Evolutionary conservation across 2,888 invertebrate genomes (phyloP).

Genomic region (Parnassius glacialis): DNA sequence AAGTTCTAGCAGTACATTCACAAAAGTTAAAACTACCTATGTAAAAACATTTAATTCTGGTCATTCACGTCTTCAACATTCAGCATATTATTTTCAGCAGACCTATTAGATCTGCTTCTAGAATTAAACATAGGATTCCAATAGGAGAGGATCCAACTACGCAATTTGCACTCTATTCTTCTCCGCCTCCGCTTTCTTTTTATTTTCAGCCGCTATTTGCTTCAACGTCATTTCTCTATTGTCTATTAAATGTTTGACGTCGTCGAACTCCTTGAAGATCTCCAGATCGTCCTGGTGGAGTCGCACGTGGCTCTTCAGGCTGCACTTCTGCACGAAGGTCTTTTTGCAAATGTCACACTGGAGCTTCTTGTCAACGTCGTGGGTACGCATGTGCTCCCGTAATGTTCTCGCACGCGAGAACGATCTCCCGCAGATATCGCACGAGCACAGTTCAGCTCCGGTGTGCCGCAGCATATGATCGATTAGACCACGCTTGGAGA

Average conservation of each 20-base stretch:
- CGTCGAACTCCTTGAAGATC: constrained; percentile 75
- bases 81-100: too few species aligned
- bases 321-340: constrained; percentile 68
- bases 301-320: constrained; percentile 64
- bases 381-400: constrained; percentile 62
- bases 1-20: too few species aligned
- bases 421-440: constrained; percentile 62
- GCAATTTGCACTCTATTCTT: constrained; percentile 44
- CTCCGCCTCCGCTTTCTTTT: constrained; percentile 52
- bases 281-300: constrained; percentile 71
- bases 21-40: too few species aligned
- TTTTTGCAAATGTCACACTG: constrained; percentile 71
- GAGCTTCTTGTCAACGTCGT: constrained; percentile 61
- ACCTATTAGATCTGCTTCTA: too few species aligned
- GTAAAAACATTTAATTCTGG: too few species aligned
- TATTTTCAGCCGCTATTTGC: constrained; percentile 68
- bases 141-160: constrained; percentile 27
- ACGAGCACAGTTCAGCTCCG: constrained; percentile 55
- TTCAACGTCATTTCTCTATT: constrained; percentile 70
- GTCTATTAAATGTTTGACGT: constrained; percentile 72
- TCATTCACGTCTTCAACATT: too few species aligned
- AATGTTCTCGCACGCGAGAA: constrained; percentile 59
- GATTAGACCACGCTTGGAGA: constrained; percentile 63
- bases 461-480: constrained; percentile 63
- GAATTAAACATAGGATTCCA: too few species aligned